Evolutionary conservation across 2,797 vertebrate species (phyloP).

Genomic region (Gymnoscopelus braueri): DNA sequence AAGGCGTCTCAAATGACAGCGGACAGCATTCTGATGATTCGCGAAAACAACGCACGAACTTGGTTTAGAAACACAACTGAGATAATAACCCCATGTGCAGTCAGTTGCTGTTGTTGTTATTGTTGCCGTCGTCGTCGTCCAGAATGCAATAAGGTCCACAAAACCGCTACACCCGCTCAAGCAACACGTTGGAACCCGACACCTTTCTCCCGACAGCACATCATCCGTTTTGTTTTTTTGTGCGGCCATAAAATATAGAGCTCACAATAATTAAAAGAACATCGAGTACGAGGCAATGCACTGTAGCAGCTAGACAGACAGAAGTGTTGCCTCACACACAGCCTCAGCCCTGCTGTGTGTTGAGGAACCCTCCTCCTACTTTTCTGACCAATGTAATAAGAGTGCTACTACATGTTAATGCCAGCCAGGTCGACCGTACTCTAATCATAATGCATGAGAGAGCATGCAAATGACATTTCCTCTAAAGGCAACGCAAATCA

Average conservation of each 20-base stretch:
- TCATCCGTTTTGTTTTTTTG: conserved; percentile 1
- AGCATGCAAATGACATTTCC: conserved; percentile 50
- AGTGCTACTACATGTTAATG: conserved; percentile 32
- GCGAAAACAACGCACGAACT: not conserved
- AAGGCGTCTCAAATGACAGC: no score
- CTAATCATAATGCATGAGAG: conserved; percentile 32
- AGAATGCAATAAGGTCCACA: no score
- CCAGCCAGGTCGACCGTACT: conserved; percentile 45
- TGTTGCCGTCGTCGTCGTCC: no score
- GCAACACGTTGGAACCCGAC: conserved; percentile 32
- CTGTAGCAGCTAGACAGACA: not conserved
- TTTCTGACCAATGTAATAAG: conserved; percentile 61
- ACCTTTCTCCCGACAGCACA: conserved; percentile 18
- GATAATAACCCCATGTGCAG: not conserved
- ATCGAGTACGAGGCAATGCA: conserved; percentile 18
- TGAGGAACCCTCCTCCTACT: conserved; percentile 67
- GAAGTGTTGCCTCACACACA: not conserved
- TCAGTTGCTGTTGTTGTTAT: not conserved
- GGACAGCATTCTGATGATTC: not conserved
- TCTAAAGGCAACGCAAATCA: conserved; percentile 9
- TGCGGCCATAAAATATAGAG: not conserved
- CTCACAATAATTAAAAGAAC: conserved; percentile 23
- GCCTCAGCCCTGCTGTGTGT: conserved; percentile 5
- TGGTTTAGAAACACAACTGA: not conserved
- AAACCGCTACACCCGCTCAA: not conserved